Evolutionary conservation across 2,888 invertebrate species (phyloP), one percentile per base, ranked within the genome.

Genomic region (Agriotes lineatus): DNA sequence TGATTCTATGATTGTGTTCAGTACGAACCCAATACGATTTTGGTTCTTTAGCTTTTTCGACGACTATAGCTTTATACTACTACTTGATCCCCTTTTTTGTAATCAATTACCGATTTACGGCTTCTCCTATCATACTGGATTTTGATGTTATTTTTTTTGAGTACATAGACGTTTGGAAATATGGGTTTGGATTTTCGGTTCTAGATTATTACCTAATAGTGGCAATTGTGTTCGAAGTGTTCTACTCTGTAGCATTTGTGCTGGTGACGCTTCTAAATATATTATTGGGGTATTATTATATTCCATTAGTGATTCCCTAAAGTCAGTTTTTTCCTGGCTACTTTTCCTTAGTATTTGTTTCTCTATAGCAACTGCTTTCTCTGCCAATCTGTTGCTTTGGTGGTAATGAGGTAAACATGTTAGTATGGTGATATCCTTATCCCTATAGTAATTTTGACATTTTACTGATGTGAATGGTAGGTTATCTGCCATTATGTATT

Each of bases 311-410:
- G 63, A 12, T 18, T 75, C 71, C 57, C 71, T 69, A 61, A 39
- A 72, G 64, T 59, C 73, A 71, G 16, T 3, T 16, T 37, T 66
- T 59, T 72, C 71, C 22, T 72, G 68, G 1, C 44, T 37, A 45
- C 72, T 61, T 62, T 74, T 76, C 19, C 67, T 48, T 59, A 79
- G 72, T 45, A 76, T 77, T 56, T 73, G 71, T 72, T 77, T 71
- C 35, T 52, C 58, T 20, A 75, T 75, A 52, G 30, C 50, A 6
- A 77, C 74, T 25, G 63, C 70, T 64, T 74, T 61, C 19, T 61
- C 48, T 12, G 50, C 30, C 19, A 48, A n/a, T 70, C 75, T 71
- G 52, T 74, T 76, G 54, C 44, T 72, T 72, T 52, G 73, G 25
- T 67, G 67, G 35, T 60, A 54, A 42, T 72, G 42, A 10, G 70